Conservation (phyloP, 2,888 invertebrate species). For the Chromoteleia sp. region DNA sequence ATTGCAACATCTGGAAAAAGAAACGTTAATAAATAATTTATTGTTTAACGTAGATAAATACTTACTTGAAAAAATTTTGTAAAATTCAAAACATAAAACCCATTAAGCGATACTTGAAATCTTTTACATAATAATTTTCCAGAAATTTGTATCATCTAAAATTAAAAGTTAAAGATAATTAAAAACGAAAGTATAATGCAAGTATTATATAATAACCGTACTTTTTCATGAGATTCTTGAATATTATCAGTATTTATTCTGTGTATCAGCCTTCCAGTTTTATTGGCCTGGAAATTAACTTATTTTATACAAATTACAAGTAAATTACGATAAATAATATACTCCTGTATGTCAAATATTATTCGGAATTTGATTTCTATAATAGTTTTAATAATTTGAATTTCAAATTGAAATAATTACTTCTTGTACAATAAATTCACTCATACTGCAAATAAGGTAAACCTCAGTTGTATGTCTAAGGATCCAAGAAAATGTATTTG, state of each 20-base stretch:
- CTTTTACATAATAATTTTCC: constrained; percentile 9
- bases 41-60: not conserved
- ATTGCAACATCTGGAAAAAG: constrained; percentile 43
- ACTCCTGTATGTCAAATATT: too few relatives aligned
- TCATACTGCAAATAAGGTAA: constrained; percentile 47
- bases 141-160: constrained; percentile 21
- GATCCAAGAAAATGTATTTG: constrained; percentile 30
- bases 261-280: constrained; percentile 28
- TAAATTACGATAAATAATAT: too few relatives aligned
- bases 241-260: constrained; percentile 2
- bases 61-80: constrained; percentile 43
- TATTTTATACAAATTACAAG: not conserved
- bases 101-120: constrained; percentile 27
- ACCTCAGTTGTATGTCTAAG: constrained; percentile 31
- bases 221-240: not conserved
- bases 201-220: not conserved
- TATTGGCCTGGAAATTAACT: constrained; percentile 31
- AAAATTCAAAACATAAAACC: constrained; percentile 36
- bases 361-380: too few relatives aligned
- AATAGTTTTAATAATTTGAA: not conserved
- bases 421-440: constrained; percentile 31
- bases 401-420: constrained; percentile 3
- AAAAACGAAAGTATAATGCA: not conserved
- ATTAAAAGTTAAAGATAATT: not conserved
- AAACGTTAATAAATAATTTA: not conserved